These are phyloP conservation scores for Saccopteryx leptura DNA, from an alignment of 2,113 vertebrate genomes.

Conservation along the genomic window DNA sequence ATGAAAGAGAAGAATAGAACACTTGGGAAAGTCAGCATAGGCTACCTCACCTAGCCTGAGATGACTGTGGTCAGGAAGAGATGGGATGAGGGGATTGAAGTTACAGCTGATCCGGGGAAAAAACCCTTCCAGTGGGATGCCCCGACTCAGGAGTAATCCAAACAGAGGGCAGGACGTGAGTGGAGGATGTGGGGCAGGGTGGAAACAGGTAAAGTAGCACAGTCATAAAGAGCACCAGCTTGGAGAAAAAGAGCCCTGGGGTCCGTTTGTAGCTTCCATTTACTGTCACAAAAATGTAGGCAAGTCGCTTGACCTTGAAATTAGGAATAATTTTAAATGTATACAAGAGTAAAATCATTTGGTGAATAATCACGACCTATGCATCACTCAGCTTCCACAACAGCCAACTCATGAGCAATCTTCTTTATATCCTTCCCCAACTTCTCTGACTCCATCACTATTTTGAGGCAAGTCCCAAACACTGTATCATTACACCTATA, in stretches of 20 bases:
- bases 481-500: background rate
- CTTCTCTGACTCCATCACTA: background rate
- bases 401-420: background rate
- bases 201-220: background rate
- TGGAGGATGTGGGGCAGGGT: too few relatives aligned
- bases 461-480: background rate
- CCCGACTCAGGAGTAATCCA: background rate
- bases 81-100: background rate
- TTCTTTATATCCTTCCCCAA: background rate
- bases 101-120: background rate
- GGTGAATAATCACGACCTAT: background rate
- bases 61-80: background rate
- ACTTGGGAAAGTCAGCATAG: background rate
- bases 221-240: background rate
- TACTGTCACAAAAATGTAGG: background rate
- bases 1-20: background rate
- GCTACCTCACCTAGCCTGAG: background rate
- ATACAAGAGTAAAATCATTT: background rate
- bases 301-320: conserved; percentile 11
- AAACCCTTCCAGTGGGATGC: background rate
- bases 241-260: background rate
- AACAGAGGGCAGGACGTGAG: background rate
- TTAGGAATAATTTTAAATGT: background rate
- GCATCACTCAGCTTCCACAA: background rate
- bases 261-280: background rate